phyloP scores from a whole-genome alignment of 2,888 invertebrate genomes.

The Hyles lineata region DNA sequence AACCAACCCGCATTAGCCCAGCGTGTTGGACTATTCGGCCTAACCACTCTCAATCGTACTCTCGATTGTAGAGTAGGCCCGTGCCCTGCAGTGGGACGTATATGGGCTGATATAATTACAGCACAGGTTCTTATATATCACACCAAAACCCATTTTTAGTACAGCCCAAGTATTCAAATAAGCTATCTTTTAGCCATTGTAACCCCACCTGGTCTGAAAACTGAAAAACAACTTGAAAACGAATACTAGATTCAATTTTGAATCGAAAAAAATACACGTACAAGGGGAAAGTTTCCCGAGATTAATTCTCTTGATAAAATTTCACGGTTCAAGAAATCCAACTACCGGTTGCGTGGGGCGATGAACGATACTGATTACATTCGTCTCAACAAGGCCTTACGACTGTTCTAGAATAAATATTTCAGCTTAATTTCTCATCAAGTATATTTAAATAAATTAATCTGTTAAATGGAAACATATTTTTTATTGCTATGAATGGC shows the following conservation, averaged over 20 bases:
- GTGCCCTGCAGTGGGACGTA: too few species aligned
- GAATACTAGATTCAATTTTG: conserved; percentile 69
- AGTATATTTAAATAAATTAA: too few species aligned
- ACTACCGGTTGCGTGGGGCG: conserved; percentile 84
- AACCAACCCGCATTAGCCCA: too few species aligned
- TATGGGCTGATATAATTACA: too few species aligned
- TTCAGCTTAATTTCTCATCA: neutral
- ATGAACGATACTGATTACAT: conserved; percentile 83
- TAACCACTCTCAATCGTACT: too few species aligned
- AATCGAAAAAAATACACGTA: conserved; percentile 73
- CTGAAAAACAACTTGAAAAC: conserved; percentile 32
- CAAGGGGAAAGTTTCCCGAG: conserved; percentile 79
- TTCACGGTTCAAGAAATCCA: conserved; percentile 84
- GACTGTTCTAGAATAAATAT: conserved; percentile 42
- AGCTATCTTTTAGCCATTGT: too few species aligned
- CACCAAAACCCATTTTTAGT: neutral
- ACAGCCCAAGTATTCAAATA: too few species aligned
- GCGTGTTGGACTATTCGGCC: too few species aligned
- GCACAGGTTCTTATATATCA: too few species aligned
- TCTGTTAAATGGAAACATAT: too few species aligned
- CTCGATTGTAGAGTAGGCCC: too few species aligned
- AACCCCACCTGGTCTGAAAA: neutral
- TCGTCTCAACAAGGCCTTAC: conserved; percentile 59
- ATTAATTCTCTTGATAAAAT: conserved; percentile 85
- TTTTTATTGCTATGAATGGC: too few species aligned